Conservation (phyloP, 2,797 vertebrate species). For the Halcyon chelicuti region DNA sequence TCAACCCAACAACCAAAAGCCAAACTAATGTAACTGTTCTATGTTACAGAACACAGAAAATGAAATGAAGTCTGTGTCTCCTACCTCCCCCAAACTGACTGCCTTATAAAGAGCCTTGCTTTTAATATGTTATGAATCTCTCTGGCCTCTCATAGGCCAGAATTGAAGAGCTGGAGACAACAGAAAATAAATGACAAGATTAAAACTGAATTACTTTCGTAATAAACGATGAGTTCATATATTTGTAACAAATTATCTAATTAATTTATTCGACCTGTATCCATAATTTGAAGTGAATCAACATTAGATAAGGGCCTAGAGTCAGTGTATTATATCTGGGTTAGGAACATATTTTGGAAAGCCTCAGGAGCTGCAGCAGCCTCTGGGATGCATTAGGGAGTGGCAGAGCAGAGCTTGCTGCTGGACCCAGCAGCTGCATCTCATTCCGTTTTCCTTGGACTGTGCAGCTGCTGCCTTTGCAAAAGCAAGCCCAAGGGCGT, state of each 20-base stretch:
- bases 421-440: conserved; percentile 34
- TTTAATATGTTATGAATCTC: background rate
- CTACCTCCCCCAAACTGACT: background rate
- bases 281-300: background rate
- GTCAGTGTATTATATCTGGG: background rate
- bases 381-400: conserved; percentile 46
- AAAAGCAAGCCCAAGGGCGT: background rate
- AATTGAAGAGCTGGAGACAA: background rate
- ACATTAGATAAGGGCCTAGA: background rate
- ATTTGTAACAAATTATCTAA: background rate
- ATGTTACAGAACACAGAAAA: background rate
- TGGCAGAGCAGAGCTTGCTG: background rate
- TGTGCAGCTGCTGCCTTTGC: background rate
- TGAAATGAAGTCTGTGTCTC: background rate
- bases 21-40: background rate
- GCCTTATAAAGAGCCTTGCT: background rate
- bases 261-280: background rate
- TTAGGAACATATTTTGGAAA: conserved; percentile 7
- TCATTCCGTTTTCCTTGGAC: background rate
- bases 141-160: background rate
- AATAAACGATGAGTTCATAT: background rate
- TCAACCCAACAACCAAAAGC: background rate
- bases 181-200: background rate
- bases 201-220: background rate
- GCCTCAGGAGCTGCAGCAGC: background rate